Base-by-base conservation (phyloP, 35 echinoderm and acorn worm species). In the Amphiura filiformis region DNA sequence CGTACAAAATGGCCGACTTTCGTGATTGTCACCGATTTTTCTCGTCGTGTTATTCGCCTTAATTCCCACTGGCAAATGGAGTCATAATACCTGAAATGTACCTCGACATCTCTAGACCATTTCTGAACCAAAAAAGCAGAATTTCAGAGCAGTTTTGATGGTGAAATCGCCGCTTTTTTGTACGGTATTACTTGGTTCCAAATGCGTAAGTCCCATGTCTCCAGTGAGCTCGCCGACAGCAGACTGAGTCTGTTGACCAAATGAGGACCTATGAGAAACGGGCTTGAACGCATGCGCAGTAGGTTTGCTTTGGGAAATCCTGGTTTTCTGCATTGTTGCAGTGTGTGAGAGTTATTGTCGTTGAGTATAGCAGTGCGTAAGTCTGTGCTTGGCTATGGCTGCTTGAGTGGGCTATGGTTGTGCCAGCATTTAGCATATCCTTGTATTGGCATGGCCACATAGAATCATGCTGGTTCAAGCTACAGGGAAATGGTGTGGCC, bases 221-320 rank as follows among this genome's bases (percentile, higher is more conserved):
- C 79, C 93, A 79, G 86, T 91, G 32, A 87, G 94, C 86, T 96
- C 81, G 90, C 86, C 86, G 79, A 65, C 84, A 47, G 87, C 94
- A 96, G 87, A 96, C 92, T 96, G 94, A 96, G 81, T 91, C 81
- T 92, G 89, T 86, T 87, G 84, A 86, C 86, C 87, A 88, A 76
- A 81, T 76, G 79, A 77, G 90, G 86, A 80, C 94, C 91, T 92
- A 96, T 96, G 94, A 96, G 94, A 80, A 86, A 86, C 70, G 86
- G 82, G 56, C 88, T 31, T 57, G 94, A 76, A 90, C 94, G 94
- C 94, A 92, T 96, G 94, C 94, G 94, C 75, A 88, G 28, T 87
- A 32, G 5, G 32, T n/a, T 44, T 52, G n/a, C 14, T 22, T 52
- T 32, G 37, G 56, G 56, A 39, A 83, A 39, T 31, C 56, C 38